Base-by-base conservation (phyloP, 2,797 vertebrate species). In the Sparus aurata region DNA sequence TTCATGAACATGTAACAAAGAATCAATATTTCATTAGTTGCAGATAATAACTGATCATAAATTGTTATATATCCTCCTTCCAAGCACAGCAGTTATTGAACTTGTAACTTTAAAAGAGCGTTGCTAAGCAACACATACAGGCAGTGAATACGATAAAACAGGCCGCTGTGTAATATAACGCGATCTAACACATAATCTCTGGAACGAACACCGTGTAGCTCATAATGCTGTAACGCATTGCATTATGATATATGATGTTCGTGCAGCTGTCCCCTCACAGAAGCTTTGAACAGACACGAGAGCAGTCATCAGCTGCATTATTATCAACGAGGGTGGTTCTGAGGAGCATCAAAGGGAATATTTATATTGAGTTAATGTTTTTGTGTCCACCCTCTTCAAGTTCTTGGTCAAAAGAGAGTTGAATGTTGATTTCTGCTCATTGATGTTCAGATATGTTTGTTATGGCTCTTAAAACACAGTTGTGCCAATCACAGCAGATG, bases 61-160 rank as follows among this genome's bases (percentile, higher is more conserved):
- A 53, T 76, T 2, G 76, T 69, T 46, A 16, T 55, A 61, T 59
- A 34, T 22, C 0, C 15, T 38, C 15, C 22, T 62, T 50, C 4
- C 57, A 20, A 57, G 58, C 45, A 75, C 69, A n/a, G 55, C 54
- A 49, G 47, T 66, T 49, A 30, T 65, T 70, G 23, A 55, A 57
- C 8, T 13, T 27, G 20, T 64, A 34, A 64, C 30, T 63, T 20
- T 45, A 69, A 60, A 54, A 59, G 6, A 46, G 50, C 17, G 77
- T 85, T 85, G 78, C 72, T 68, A 74, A 77, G 75, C 70, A 77
- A 84, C 86, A 78, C 50, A 73, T 62, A 9, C 30, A 63, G 30
- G 10, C 6, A 1, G 27, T 25, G 18, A 22, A 73, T 46, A 23
- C 41, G 57, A 61, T 72, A 46, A 30, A 60, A 66, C 55, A 17